phyloP scores from a whole-genome alignment of 2,888 invertebrate genomes.

The Hartigia nigra region DNA sequence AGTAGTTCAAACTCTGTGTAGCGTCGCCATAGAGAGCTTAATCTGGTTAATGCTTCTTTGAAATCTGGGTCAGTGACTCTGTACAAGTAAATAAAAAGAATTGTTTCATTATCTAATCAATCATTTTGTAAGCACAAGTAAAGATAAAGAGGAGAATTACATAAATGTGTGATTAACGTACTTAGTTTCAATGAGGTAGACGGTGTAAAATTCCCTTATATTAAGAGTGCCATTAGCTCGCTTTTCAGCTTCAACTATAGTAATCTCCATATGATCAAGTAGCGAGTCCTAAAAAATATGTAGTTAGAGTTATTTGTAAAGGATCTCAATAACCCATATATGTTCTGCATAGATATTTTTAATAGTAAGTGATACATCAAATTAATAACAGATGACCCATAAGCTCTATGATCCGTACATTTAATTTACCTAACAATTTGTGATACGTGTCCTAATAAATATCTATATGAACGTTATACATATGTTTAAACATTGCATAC shows the following conservation, averaged over 20 bases:
- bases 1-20: constrained; percentile 89
- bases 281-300: constrained; percentile 71
- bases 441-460: not conserved
- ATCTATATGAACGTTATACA: not conserved
- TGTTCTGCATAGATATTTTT: too few species aligned
- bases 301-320: not conserved
- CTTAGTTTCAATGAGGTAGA: constrained; percentile 83
- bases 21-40: constrained; percentile 80
- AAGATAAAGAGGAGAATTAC: not conserved
- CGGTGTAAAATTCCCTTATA: constrained; percentile 81
- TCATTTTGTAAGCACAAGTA: not conserved
- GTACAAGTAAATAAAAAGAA: constrained; percentile 15
- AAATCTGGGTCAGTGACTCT: constrained; percentile 77
- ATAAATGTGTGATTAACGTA: constrained; percentile 64
- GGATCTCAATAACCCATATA: too few species aligned
- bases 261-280: constrained; percentile 79
- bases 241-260: constrained; percentile 82
- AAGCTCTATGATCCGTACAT: not conserved
- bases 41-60: constrained; percentile 71
- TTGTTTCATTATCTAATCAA: not conserved
- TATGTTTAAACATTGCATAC: not conserved
- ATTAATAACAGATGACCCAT: not conserved
- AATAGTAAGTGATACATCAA: too few species aligned
- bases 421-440: not conserved
- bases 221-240: constrained; percentile 80